A percentile compares a stretch with the other conserved stretches of the same genome.
phyloP scores from a whole-genome alignment of 1,140 invertebrate genomes.

The Linepithema humile region DNA sequence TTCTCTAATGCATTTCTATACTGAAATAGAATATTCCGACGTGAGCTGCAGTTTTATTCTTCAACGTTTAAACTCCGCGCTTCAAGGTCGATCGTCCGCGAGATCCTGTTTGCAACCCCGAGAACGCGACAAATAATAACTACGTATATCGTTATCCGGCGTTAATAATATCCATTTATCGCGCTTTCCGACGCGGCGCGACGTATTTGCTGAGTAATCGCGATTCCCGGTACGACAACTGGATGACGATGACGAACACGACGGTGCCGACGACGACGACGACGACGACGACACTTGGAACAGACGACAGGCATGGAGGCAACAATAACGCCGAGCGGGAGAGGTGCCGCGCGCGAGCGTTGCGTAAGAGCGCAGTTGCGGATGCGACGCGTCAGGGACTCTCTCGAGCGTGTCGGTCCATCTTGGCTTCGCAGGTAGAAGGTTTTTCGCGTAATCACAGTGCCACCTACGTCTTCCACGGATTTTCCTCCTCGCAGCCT shows the following conservation, averaged over 20 bases:
- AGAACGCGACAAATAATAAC: not conserved
- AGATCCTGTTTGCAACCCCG: not conserved
- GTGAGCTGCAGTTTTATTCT: not conserved
- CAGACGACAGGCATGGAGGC: constrained; percentile 66
- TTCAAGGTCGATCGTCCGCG: not conserved
- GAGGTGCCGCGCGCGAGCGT: constrained; percentile 59
- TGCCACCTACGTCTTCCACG: constrained; percentile 63
- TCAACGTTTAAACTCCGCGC: not conserved
- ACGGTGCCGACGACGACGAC: constrained; percentile 25
- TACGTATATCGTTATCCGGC: constrained; percentile 11
- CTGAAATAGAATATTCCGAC: no score
- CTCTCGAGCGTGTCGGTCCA: constrained; percentile 73
- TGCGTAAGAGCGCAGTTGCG: constrained; percentile 68
- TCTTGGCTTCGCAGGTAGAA: constrained; percentile 58
- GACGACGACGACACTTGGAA: constrained; percentile 68
- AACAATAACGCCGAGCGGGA: constrained; percentile 68
- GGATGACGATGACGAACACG: constrained; percentile 39
- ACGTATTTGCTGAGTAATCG: constrained; percentile 45
- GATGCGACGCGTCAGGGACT: constrained; percentile 74
- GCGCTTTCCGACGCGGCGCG: not conserved
- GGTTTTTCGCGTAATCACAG: constrained; percentile 63
- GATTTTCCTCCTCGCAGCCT: constrained; percentile 63
- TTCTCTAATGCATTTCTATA: not conserved
- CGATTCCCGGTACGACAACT: constrained; percentile 38
- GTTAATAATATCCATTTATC: constrained; percentile 49